A percentile compares a stretch with the other conserved stretches of the same genome.
Evolutionary conservation across 2,113 vertebrate species (phyloP).

Genomic region (Aptenodytes patagonicus): DNA sequence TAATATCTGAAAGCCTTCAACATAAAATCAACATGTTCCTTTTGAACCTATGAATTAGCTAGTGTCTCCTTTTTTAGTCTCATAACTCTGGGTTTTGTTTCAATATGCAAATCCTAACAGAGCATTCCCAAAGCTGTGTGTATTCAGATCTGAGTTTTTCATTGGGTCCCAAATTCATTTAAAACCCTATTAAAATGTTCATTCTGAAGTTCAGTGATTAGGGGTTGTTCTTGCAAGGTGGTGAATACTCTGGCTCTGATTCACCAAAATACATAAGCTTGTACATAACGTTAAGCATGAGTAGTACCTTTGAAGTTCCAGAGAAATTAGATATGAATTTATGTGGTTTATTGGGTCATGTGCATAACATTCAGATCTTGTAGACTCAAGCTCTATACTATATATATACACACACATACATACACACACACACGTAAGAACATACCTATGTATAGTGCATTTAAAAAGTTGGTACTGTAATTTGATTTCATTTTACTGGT

Average conservation of each 20-base stretch:
- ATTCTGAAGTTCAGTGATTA: not conserved
- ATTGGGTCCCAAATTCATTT: not conserved
- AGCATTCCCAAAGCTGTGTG: not conserved
- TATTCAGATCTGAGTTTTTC: not conserved
- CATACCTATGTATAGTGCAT: fast-evolving
- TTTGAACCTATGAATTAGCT: not conserved
- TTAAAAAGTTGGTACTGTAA: not conserved
- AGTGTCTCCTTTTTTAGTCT: not conserved
- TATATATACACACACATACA: too few relatives aligned
- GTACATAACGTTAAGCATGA: not conserved
- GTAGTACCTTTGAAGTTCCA: not conserved
- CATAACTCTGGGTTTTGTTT: not conserved
- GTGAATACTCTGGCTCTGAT: not conserved
- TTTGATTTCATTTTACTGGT: not conserved
- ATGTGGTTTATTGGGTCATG: not conserved
- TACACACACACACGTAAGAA: fast-evolving
- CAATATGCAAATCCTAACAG: not conserved
- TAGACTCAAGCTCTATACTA: not conserved
- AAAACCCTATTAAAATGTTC: not conserved
- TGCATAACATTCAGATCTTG: not conserved
- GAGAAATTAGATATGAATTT: not conserved
- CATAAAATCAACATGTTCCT: not conserved
- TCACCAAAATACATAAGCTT: not conserved
- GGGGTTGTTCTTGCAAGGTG: not conserved
- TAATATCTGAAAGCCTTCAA: not conserved